Evolutionary conservation across 2,113 vertebrate species (phyloP), one percentile per base, ranked within the genome.

Genomic region (Dicaeum eximium): DNA sequence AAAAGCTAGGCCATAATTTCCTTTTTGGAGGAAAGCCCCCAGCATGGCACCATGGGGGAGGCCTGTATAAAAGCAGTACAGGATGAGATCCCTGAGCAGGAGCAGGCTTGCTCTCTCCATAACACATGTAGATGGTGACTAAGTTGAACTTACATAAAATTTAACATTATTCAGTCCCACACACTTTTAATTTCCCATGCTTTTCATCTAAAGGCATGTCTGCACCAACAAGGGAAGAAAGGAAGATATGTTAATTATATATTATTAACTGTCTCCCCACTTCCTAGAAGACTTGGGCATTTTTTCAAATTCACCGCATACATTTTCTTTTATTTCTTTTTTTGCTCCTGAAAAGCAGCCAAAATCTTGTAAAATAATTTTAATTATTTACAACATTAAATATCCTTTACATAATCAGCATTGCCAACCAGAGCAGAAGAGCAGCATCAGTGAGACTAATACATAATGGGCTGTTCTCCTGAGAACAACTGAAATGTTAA

Each of bases 241-340:
- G 72, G 53, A 83, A 45, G 60, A 53, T 58, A 61, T 62, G 80
- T 87, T 95, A 95, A 94, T 97, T 96, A 91, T 45, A 67, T 69
- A 67, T 69, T 83, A 84, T 58, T 88, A 80, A 35, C 92, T 79
- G 58, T 80, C 80, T 91, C 84, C 71, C 69, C 44, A 78, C 73
- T 94, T 93, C 86, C 72, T 80, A 67, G 48, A 64, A 91, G 80
- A 73, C 27, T 65, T 35, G 33, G 86, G 42, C 48, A 20, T 44
- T 90, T 73, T 80, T 30, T 58, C 19, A 82, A 88, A 77, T 44
- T 54, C 37, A 22, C 42, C n/a, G 57, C 20, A 18, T 78, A 47
- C 2, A 19, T 89, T 85, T 80, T 61, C 28, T 42, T 83, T 48
- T 27, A 15, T 60, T 75, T 70, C 27, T 74, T 81, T 87, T 87